Percentiles rank a stretch among this genome's conserved stretches.
phyloP scores from a whole-genome alignment of 1,140 invertebrate species.

The Sinella curviseta region DNA sequence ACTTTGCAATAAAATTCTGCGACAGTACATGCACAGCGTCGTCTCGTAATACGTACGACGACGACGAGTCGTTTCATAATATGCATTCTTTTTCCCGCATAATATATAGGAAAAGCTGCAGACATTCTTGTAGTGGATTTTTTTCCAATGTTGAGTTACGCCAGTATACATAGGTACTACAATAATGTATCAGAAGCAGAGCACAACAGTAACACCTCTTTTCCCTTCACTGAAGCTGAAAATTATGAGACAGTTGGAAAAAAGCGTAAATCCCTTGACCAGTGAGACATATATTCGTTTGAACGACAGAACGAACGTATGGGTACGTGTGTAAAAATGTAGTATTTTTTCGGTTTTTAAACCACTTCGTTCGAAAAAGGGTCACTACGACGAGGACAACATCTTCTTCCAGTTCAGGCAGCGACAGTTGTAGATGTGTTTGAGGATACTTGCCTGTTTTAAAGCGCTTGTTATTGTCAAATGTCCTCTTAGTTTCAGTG shows the following conservation, averaged over 20 bases:
- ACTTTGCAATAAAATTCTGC: too few species aligned
- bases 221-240: constrained; percentile 21
- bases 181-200: too few species aligned
- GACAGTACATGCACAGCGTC: too few species aligned
- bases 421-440: neutral
- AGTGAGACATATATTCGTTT: neutral
- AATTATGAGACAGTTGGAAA: constrained; percentile 19
- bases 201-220: constrained; percentile 25
- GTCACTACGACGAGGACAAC: neutral
- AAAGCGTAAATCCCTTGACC: constrained; percentile 24
- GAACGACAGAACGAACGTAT: neutral
- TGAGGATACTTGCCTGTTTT: neutral
- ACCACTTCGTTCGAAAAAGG: neutral
- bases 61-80: too few species aligned
- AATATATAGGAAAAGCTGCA: too few species aligned
- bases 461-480: neutral
- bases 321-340: neutral
- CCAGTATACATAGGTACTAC: too few species aligned
- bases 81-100: too few species aligned
- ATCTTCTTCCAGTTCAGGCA: constrained; percentile 15
- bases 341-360: neutral
- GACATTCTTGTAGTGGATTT: too few species aligned
- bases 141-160: too few species aligned
- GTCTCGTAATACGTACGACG: too few species aligned
- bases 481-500: neutral